These are phyloP conservation scores for Hippasteria phrygiana DNA, from an alignment of 53 echinoderm and acorn worm species.

Conservation along the genomic window DNA sequence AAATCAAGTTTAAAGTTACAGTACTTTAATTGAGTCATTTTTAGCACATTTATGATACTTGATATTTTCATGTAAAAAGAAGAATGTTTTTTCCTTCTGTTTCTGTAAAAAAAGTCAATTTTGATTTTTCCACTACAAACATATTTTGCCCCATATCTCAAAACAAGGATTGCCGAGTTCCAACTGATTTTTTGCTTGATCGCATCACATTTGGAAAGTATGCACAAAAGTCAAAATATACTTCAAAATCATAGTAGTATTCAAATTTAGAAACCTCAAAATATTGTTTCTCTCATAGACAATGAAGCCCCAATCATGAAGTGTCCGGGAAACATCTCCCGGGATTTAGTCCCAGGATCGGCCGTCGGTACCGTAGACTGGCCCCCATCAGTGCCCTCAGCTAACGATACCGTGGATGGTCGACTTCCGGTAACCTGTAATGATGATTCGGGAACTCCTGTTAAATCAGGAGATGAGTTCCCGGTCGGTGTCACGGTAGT, in stretches of 20 bases:
- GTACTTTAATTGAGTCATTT: no score
- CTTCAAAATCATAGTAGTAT: no score
- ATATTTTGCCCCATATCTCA: no score
- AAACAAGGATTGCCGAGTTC: no score
- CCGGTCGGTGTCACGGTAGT: constrained; percentile 7
- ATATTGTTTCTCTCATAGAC: not conserved
- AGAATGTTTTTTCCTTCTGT: no score
- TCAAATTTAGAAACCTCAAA: no score
- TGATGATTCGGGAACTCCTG: constrained; percentile 12
- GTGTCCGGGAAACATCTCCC: not conserved
- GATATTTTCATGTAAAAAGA: no score
- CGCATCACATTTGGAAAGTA: not conserved
- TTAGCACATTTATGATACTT: no score
- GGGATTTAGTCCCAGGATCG: not conserved
- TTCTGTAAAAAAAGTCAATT: no score
- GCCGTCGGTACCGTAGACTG: not conserved
- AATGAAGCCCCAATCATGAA: constrained; percentile 35
- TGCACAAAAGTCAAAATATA: not conserved
- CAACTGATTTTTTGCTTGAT: not conserved
- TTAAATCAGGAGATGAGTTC: not conserved
- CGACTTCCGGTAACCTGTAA: not conserved
- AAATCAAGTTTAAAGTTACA: no score
- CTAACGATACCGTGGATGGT: constrained; percentile 24
- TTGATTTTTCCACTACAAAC: no score
- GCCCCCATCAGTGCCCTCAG: constrained; percentile 10